These are phyloP conservation scores for Pristionchus entomophagus DNA, from an alignment of 2,888 invertebrate species.

Conservation along the genomic window DNA sequence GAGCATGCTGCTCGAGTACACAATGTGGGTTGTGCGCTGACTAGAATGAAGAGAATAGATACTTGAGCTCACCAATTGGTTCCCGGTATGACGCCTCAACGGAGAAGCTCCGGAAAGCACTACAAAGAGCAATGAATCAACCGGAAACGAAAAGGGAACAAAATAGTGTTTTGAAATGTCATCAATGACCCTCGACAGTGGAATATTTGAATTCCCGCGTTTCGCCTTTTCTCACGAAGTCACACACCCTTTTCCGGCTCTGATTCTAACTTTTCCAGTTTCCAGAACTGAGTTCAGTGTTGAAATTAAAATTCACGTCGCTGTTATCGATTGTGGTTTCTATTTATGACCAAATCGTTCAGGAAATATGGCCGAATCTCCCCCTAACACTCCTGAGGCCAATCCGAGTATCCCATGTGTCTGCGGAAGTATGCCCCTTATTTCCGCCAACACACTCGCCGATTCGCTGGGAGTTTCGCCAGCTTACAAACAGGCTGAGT, in stretches of 20 bases:
- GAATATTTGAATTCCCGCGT: too few species aligned
- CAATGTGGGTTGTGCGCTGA: neutral
- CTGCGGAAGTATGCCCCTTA: conserved; percentile 37
- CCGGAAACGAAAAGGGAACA: neutral
- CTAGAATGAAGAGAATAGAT: neutral
- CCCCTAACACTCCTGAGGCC: conserved; percentile 48
- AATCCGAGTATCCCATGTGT: conserved; percentile 1
- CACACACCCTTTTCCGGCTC: too few species aligned
- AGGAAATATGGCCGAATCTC: conserved; percentile 45
- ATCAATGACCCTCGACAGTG: too few species aligned
- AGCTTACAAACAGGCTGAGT: conserved; percentile 74
- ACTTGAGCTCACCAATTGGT: neutral
- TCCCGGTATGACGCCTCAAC: neutral
- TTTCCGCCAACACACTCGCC: conserved; percentile 70
- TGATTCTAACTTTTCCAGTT: too few species aligned
- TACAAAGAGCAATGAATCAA: neutral
- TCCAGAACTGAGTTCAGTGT: too few species aligned
- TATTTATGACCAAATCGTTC: neutral
- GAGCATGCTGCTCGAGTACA: neutral
- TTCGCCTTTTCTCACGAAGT: too few species aligned
- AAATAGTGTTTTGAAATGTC: too few species aligned
- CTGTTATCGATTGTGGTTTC: neutral
- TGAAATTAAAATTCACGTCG: too few species aligned
- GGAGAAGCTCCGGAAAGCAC: neutral
- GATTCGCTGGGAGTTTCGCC: conserved; percentile 74